Conservation (phyloP, 35 echinoderm and acorn worm genomes). For the Eucidaris tribuloides region DNA sequence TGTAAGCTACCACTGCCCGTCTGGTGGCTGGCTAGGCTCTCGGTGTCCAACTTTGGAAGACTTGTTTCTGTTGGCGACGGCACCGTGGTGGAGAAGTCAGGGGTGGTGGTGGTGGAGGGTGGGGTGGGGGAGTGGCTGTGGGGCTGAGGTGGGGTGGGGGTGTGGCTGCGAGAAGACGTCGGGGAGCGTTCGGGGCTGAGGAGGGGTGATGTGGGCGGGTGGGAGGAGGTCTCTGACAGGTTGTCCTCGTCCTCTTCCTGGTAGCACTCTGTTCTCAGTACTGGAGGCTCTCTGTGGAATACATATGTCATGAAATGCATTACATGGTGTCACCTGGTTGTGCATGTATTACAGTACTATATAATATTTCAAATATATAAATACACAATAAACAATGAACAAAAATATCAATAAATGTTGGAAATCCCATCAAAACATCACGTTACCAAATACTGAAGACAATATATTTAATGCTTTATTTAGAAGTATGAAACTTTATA, state of each 20-base stretch:
- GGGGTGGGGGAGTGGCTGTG: background rate
- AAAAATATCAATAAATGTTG: too few relatives aligned
- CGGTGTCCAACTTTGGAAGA: constrained; percentile 79
- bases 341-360: too few relatives aligned
- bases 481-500: too few relatives aligned
- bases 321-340: too few relatives aligned
- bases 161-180: constrained; percentile 55
- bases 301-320: background rate
- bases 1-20: constrained; percentile 4
- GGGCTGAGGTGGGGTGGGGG: constrained; percentile 5
- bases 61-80: constrained; percentile 48
- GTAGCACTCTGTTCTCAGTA: constrained; percentile 85
- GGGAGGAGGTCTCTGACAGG: constrained; percentile 61
- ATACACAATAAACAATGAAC: too few relatives aligned
- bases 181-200: constrained; percentile 77
- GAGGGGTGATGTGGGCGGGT: constrained; percentile 78
- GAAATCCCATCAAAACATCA: too few relatives aligned
- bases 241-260: constrained; percentile 71
- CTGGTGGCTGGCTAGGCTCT: constrained; percentile 54
- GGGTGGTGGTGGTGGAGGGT: constrained; percentile 10
- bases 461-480: too few relatives aligned
- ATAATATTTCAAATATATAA: too few relatives aligned
- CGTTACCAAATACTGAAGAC: too few relatives aligned
- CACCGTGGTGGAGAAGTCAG: constrained; percentile 31
- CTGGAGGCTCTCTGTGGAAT: constrained; percentile 73